Conservation (phyloP, 2,888 invertebrate species). For the Apamea anceps region DNA sequence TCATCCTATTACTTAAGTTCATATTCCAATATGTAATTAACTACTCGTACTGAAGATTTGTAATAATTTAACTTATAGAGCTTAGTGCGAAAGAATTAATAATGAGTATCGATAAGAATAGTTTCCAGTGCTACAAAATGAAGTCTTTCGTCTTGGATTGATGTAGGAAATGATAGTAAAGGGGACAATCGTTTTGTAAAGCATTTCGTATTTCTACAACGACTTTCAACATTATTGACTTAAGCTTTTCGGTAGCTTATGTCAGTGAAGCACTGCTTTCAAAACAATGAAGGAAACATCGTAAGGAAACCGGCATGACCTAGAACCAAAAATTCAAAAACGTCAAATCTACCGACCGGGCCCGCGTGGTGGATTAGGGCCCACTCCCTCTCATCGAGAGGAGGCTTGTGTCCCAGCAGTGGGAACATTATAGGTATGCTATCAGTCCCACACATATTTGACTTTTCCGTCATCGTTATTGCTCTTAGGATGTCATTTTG, state of each 20-base stretch:
- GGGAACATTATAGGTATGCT: neutral
- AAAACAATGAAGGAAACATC: too few species aligned
- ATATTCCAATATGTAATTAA: constrained; percentile 45
- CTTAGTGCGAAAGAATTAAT: constrained; percentile 33
- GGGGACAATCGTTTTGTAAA: neutral
- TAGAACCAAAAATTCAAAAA: neutral
- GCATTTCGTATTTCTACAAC: neutral
- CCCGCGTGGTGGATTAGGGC: too few species aligned
- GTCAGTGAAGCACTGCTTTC: too few species aligned
- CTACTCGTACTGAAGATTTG: constrained; percentile 20
- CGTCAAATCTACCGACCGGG: too few species aligned
- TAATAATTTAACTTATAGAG: constrained; percentile 52
- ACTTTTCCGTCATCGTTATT: too few species aligned
- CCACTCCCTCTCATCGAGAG: too few species aligned
- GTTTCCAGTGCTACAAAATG: neutral
- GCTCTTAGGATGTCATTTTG: too few species aligned
- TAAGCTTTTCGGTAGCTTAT: too few species aligned
- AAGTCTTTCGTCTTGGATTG: neutral
- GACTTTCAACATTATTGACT: too few species aligned
- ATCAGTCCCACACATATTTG: too few species aligned
- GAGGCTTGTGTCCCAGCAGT: neutral
- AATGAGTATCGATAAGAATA: constrained; percentile 26
- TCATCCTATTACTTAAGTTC: constrained; percentile 3
- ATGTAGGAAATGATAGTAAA: neutral
- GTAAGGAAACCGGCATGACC: too few species aligned